A percentile compares a stretch with the other conserved stretches of the same genome.
Evolutionary conservation across 2,113 vertebrate species (phyloP).

Genomic region (Craseonycteris thonglongyai): DNA sequence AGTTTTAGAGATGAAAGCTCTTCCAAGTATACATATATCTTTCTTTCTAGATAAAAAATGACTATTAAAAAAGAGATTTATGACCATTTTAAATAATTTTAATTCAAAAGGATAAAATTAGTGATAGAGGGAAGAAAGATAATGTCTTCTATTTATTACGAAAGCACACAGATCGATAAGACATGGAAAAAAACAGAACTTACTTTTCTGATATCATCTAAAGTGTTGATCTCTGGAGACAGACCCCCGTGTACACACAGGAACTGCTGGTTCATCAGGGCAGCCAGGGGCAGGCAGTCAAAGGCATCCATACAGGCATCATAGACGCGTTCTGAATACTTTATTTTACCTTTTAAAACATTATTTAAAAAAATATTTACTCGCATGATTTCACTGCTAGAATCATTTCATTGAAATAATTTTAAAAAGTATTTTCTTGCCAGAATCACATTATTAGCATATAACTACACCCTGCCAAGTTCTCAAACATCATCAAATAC

Average conservation of each 20-base stretch:
- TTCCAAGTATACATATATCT: not conserved
- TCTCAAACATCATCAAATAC: not conserved
- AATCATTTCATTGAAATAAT: not conserved
- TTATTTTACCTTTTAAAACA: constrained; percentile 95
- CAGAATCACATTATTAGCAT: not conserved
- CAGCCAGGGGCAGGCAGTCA: constrained; percentile 98
- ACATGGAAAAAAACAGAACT: constrained; percentile 72
- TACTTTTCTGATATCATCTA: constrained; percentile 99
- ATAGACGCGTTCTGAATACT: constrained; percentile 98
- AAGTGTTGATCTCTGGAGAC: constrained; percentile 98
- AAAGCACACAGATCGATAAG: not conserved
- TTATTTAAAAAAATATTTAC: not conserved
- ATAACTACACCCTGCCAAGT: not conserved
- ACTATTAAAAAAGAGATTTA: not conserved
- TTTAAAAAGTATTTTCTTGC: not conserved
- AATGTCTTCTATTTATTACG: not conserved
- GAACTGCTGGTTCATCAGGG: constrained; percentile 99
- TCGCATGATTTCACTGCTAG: not conserved
- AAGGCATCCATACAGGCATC: constrained; percentile 99
- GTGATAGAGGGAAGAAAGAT: not conserved
- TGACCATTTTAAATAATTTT: not conserved
- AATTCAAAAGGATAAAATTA: not conserved
- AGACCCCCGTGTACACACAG: constrained; percentile 97
- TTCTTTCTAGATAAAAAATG: not conserved
- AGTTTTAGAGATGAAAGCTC: not conserved